phyloP scores from a whole-genome alignment of 2,888 invertebrate genomes.

The Sphaerophoria taeniata region DNA sequence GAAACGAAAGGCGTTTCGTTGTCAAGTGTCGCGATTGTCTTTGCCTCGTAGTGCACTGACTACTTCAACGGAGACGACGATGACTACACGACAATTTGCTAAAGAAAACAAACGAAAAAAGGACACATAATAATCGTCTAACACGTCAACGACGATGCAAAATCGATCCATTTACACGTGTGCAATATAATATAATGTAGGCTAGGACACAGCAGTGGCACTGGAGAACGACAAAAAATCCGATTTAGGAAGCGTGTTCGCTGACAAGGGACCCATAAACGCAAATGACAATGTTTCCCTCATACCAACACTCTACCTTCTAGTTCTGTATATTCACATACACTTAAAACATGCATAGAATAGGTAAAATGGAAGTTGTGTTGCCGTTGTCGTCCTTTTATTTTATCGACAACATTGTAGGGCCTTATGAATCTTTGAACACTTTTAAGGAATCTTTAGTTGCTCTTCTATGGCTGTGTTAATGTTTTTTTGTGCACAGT shows the following conservation, averaged over 20 bases:
- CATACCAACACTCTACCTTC: slow-evolving; percentile 27
- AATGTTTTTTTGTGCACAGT: slow-evolving; percentile 74
- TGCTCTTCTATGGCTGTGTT: slow-evolving; percentile 75
- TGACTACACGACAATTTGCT: no score
- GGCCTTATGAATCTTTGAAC: slow-evolving; percentile 81
- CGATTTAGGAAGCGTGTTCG: slow-evolving; percentile 58
- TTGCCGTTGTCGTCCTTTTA: slow-evolving; percentile 49
- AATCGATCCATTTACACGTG: slow-evolving; percentile 65
- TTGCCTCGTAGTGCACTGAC: slow-evolving; percentile 4
- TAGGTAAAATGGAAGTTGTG: slow-evolving; percentile 12
- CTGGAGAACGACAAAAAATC: slow-evolving; percentile 22
- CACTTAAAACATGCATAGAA: not conserved
- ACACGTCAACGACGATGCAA: slow-evolving; percentile 46
- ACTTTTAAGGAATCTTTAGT: slow-evolving; percentile 80
- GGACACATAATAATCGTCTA: slow-evolving; percentile 23
- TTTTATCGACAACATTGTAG: slow-evolving; percentile 74
- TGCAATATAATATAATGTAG: slow-evolving; percentile 36
- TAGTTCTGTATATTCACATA: not conserved
- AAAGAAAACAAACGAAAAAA: not conserved
- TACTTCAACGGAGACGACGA: not conserved
- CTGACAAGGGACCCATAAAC: slow-evolving; percentile 59
- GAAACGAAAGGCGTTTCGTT: slow-evolving; percentile 22
- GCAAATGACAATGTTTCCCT: slow-evolving; percentile 63
- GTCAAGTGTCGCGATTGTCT: slow-evolving; percentile 37
- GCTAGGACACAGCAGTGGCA: slow-evolving; percentile 1